phyloP scores from a whole-genome alignment of 2,797 vertebrate species.

The Sebastes matsubarae region DNA sequence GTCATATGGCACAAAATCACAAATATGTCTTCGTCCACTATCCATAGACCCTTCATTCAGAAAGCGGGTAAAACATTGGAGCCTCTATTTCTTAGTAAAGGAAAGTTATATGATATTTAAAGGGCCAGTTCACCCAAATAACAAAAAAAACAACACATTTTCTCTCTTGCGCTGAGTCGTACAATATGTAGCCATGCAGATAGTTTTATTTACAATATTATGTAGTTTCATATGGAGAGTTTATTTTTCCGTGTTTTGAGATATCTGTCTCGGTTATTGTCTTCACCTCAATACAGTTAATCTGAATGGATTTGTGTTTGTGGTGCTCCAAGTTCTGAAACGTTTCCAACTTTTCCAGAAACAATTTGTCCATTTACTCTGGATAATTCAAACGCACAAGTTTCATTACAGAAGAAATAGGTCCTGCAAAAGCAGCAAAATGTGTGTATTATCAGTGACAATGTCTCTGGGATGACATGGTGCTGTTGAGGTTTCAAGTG shows the following conservation, averaged over 20 bases:
- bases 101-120: not conserved
- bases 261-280: not conserved
- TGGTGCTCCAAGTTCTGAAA: not conserved
- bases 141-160: not conserved
- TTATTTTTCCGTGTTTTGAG: not conserved
- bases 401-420: not conserved
- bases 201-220: not conserved
- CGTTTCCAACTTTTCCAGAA: not conserved
- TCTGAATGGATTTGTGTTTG: not conserved
- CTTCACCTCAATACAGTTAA: not conserved
- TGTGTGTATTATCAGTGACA: not conserved
- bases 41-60: not conserved
- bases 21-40: not conserved
- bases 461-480: not conserved
- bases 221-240: not conserved
- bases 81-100: not conserved
- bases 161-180: too few relatives aligned
- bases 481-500: not conserved
- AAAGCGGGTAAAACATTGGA: not conserved
- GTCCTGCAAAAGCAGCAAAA: not conserved
- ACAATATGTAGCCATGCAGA: not conserved
- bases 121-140: not conserved
- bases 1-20: not conserved
- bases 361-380: not conserved
- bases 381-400: not conserved